Conservation (phyloP, 2,113 vertebrate genomes). For the Ptilorrhoa leucosticta region DNA sequence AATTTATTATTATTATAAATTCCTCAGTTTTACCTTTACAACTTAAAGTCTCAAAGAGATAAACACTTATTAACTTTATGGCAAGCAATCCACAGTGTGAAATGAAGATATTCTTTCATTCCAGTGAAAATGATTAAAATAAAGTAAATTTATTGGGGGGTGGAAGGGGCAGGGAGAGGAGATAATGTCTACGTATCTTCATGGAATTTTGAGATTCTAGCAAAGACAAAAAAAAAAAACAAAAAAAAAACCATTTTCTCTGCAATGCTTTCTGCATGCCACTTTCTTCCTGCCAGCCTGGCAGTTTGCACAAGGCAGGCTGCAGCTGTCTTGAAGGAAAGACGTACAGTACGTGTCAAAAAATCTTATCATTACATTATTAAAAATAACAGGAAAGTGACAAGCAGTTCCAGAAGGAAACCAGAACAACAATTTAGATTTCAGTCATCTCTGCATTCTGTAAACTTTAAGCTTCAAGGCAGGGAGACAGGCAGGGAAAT, state of each 20-base stretch:
- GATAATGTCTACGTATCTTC: not conserved
- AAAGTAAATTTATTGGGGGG: not conserved
- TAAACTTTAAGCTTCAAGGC: not conserved
- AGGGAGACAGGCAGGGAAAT: not conserved
- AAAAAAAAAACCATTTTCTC: not conserved
- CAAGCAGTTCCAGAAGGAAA: conserved; percentile 36
- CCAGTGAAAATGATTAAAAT: not conserved
- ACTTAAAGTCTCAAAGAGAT: not conserved
- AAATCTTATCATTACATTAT: conserved; percentile 1
- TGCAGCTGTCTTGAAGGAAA: conserved; percentile 31
- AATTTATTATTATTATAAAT: not conserved
- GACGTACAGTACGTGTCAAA: not conserved
- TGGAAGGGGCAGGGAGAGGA: not conserved
- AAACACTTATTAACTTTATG: not conserved
- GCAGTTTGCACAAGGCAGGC: conserved; percentile 2
- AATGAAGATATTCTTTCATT: not conserved
- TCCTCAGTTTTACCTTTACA: not conserved
- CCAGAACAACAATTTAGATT: not conserved
- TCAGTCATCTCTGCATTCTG: not conserved
- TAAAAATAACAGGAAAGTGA: conserved; percentile 43
- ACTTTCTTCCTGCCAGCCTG: conserved; percentile 43
- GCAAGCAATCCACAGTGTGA: not conserved
- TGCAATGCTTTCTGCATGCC: not conserved
- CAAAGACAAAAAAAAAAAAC: not conserved
- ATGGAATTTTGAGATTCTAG: not conserved